A percentile compares a stretch with the other conserved stretches of the same genome.
Conservation (phyloP, 2,797 vertebrate species). For the Rhinophrynus dorsalis region DNA sequence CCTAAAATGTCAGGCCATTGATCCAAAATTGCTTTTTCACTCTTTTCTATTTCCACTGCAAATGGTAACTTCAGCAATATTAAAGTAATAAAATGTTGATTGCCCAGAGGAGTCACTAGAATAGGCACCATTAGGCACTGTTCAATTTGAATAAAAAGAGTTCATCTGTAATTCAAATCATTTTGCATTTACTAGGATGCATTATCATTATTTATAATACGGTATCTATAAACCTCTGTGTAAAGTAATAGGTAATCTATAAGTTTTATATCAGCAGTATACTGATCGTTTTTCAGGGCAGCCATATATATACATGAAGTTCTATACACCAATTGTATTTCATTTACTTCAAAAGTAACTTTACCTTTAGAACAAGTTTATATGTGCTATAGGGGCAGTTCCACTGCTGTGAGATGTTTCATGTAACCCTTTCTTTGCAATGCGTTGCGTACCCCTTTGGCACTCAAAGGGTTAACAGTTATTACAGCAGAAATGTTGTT, state of each 20-base stretch:
- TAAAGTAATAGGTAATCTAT: not conserved
- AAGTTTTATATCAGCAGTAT: not conserved
- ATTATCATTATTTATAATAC: not conserved
- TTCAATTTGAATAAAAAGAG: constrained; percentile 25
- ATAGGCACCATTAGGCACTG: constrained; percentile 46
- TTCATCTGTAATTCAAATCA: constrained; percentile 31
- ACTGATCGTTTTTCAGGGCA: too few relatives aligned
- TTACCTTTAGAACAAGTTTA: too few relatives aligned
- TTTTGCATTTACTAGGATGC: constrained; percentile 44
- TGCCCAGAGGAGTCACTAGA: constrained; percentile 35
- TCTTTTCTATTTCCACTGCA: constrained; percentile 46
- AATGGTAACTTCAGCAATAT: constrained; percentile 42
- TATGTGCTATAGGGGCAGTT: too few relatives aligned
- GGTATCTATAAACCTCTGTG: not conserved
- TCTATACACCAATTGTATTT: too few relatives aligned
- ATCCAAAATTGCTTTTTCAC: constrained; percentile 42
- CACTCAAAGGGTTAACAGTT: too few relatives aligned
- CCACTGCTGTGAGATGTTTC: too few relatives aligned
- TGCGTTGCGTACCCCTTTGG: too few relatives aligned
- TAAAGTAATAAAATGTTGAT: constrained; percentile 44
- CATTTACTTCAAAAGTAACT: too few relatives aligned
- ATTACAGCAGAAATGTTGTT: too few relatives aligned
- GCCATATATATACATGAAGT: too few relatives aligned
- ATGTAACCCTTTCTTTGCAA: too few relatives aligned
- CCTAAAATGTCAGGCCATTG: constrained; percentile 43